Evolutionary conservation across 2,113 vertebrate genomes (phyloP).

Genomic region (Ranitomeya variabilis): DNA sequence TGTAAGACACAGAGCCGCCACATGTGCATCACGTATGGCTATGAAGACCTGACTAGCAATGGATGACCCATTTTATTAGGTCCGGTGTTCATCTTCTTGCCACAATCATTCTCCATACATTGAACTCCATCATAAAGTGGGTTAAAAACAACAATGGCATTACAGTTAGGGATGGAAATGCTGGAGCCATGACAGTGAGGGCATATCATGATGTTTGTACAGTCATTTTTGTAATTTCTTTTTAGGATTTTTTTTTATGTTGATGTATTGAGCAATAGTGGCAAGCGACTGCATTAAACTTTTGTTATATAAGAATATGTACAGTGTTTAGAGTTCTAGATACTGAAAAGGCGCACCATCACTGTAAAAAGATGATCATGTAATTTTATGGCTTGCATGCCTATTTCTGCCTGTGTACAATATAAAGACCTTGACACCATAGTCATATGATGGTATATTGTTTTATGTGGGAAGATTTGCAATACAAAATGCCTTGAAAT

Average conservation of each 20-base stretch:
- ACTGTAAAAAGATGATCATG: background rate
- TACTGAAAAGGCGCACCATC: background rate
- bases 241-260: background rate
- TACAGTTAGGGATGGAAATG: background rate
- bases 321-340: slow-evolving; percentile 17
- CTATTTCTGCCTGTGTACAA: slow-evolving; percentile 9
- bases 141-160: background rate
- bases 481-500: slow-evolving; percentile 8
- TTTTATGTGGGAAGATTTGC: slow-evolving; percentile 10
- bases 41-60: background rate
- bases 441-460: background rate
- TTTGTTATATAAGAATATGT: slow-evolving; percentile 20
- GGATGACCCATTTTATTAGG: background rate
- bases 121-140: background rate
- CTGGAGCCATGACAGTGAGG: background rate
- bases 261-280: slow-evolving; percentile 28
- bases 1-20: no score
- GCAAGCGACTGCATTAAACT: background rate
- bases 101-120: background rate
- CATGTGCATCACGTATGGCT: background rate
- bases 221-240: slow-evolving; percentile 9
- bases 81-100: background rate
- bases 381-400: slow-evolving; percentile 29
- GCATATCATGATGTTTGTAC: background rate
- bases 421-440: background rate